Evolutionary conservation across 2,888 invertebrate genomes (phyloP), one percentile per base, ranked within the genome.

Genomic region (Aleiodes leptofemur): DNA sequence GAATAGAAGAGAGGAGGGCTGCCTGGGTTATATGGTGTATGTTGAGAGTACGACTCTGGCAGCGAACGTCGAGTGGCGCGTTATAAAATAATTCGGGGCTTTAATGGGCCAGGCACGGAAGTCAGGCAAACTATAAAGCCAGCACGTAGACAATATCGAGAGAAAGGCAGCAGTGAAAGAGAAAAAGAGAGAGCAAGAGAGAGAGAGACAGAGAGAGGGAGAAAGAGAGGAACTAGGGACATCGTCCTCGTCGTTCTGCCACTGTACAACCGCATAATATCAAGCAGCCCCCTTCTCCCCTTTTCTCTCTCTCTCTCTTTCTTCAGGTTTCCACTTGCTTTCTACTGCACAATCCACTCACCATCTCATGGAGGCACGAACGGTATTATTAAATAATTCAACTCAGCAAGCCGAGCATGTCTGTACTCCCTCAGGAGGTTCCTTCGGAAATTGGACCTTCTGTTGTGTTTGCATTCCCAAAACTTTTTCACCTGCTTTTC

Each of bases 381-480:
- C 73, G 4, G 77, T 80, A 81, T 80, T 82, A 82, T 81, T 79
- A 80, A 82, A 82, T 82, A 82, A 82, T 82, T 82, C 80, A 69
- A 73, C 77, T 80, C 76, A 48, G 78, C 75, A 80, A 79, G 68
- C 80, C 69, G 14, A 74, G 72, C 80, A 80, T 81, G 78, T 79
- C 74, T 50, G 73, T 69, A 64, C 70, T 71, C 74, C 76, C 69
- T 31, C 14, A 31, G 31, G 56, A 23, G 43, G 53, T 64, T 31
- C 59, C 68, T 50, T 70, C 66, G 61, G 38, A 76, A 79, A 79
- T 78, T 79, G 78, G 78, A 79, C 74, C 76, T 57, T 77, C 72
- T 61, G 66, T 72, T 61, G 61, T 72, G 69, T 76, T 75, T 77
- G 72, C 59, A 31, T 68, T 72, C 31, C 16, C 53, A 75, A 80